Percentiles rank a stretch among this genome's conserved stretches.
phyloP scores from a whole-genome alignment of 92 coral and sea anemone species.

The Chrysogorgia sp. region DNA sequence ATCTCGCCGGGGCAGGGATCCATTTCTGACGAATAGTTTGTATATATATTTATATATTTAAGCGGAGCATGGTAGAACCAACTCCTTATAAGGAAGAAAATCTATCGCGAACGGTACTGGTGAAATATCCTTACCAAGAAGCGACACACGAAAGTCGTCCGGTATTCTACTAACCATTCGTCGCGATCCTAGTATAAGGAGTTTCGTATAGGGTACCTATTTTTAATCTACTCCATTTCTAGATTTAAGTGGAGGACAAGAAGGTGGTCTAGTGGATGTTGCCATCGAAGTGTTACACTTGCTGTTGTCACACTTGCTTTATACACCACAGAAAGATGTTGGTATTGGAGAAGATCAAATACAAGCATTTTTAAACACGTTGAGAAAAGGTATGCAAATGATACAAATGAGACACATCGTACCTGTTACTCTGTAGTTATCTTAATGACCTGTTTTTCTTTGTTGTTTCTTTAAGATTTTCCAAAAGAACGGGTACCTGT shows the following conservation, averaged over 20 bases:
- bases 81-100: too few relatives aligned
- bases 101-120: background rate
- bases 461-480: conserved; percentile 66
- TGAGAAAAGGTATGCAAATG: conserved; percentile 71
- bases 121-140: too few relatives aligned
- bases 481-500: conserved; percentile 96
- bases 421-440: background rate
- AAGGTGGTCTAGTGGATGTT: conserved; percentile 92
- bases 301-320: conserved; percentile 76
- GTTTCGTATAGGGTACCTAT: too few relatives aligned
- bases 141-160: too few relatives aligned
- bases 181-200: too few relatives aligned
- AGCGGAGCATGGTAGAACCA: too few relatives aligned
- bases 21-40: background rate
- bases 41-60: too few relatives aligned
- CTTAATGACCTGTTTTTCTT: background rate
- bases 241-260: conserved; percentile 89
- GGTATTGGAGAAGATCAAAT: conserved; percentile 98
- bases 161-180: too few relatives aligned
- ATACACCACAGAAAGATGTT: conserved; percentile 84
- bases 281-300: conserved; percentile 95
- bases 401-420: too few relatives aligned
- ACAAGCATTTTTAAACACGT: conserved; percentile 84
- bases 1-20: too few relatives aligned
- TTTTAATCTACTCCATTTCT: too few relatives aligned